Percentiles rank a stretch among this genome's conserved stretches.
Conservation (phyloP, 2,797 vertebrate species). For the Crenichthys baileyi region DNA sequence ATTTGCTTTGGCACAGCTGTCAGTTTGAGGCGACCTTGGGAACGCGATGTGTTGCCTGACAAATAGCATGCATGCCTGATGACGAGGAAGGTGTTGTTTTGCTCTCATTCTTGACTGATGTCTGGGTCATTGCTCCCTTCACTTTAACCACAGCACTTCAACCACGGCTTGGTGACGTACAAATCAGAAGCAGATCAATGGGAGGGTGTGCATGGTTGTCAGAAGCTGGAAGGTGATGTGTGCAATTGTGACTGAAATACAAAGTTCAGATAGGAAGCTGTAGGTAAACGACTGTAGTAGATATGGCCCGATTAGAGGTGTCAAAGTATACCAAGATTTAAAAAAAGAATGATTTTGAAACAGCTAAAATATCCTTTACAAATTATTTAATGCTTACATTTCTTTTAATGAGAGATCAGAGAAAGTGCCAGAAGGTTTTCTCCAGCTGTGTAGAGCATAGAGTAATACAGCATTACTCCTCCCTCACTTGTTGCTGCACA, state of each 20-base stretch:
- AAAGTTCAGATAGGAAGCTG: slow-evolving; percentile 16
- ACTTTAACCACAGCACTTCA: slow-evolving; percentile 45
- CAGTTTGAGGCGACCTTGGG: slow-evolving; percentile 76
- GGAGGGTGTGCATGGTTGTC: slow-evolving; percentile 12
- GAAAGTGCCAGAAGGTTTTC: background rate
- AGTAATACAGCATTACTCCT: background rate
- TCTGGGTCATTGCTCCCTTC: slow-evolving; percentile 60
- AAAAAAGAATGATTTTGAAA: background rate
- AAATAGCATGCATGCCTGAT: slow-evolving; percentile 51
- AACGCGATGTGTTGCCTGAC: slow-evolving; percentile 48
- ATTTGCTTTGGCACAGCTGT: slow-evolving; percentile 75
- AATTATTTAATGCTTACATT: background rate
- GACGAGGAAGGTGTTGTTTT: slow-evolving; percentile 62
- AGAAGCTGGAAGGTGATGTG: slow-evolving; percentile 16
- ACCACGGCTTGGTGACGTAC: slow-evolving; percentile 32
- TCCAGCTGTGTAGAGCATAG: background rate
- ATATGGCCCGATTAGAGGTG: background rate
- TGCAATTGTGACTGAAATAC: slow-evolving; percentile 32
- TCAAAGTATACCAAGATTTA: background rate
- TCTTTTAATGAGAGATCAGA: background rate
- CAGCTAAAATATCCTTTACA: background rate
- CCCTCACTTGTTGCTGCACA: background rate
- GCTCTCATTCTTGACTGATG: slow-evolving; percentile 72
- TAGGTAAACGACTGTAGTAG: background rate
- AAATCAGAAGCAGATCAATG: slow-evolving; percentile 64